phyloP scores from a whole-genome alignment of 2,888 invertebrate genomes.

The Eurytoma californica region DNA sequence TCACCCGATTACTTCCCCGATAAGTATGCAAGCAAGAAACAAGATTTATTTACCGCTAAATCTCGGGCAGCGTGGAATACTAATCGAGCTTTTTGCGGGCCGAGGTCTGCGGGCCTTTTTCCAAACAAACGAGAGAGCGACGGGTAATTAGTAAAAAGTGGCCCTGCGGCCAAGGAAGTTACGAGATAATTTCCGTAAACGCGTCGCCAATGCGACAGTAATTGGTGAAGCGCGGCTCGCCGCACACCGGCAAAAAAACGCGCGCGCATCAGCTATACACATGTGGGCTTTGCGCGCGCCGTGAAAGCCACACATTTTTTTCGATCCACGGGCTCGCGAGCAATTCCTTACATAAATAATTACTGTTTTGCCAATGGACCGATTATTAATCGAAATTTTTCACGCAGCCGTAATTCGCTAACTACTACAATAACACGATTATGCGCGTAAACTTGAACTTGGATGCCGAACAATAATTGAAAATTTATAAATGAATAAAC shows the following conservation, averaged over 20 bases:
- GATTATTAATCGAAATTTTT: too few relatives aligned
- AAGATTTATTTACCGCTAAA: too few relatives aligned
- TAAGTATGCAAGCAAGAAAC: neutral
- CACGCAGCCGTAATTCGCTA: too few relatives aligned
- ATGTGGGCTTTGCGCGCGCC: neutral
- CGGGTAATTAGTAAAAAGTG: slow-evolving; percentile 2
- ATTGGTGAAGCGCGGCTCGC: slow-evolving; percentile 14
- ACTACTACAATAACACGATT: neutral
- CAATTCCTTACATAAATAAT: neutral
- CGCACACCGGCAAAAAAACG: slow-evolving; percentile 26
- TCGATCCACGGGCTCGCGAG: neutral
- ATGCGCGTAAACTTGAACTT: too few relatives aligned
- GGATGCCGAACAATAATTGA: too few relatives aligned
- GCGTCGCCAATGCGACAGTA: slow-evolving; percentile 41
- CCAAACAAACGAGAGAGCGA: slow-evolving; percentile 4
- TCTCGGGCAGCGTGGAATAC: too few relatives aligned
- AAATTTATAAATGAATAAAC: too few relatives aligned
- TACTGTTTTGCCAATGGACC: neutral
- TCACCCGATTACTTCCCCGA: too few relatives aligned
- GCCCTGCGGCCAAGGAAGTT: neutral
- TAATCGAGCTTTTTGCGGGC: too few relatives aligned
- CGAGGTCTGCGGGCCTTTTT: too few relatives aligned
- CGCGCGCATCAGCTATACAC: neutral
- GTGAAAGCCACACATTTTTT: slow-evolving; percentile 21
- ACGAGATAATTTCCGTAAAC: slow-evolving; percentile 30